Percentiles rank a stretch among this genome's conserved stretches.
These are phyloP conservation scores for Chironomus riparius DNA, from an alignment of 2,888 invertebrate species.

Conservation along the genomic window DNA sequence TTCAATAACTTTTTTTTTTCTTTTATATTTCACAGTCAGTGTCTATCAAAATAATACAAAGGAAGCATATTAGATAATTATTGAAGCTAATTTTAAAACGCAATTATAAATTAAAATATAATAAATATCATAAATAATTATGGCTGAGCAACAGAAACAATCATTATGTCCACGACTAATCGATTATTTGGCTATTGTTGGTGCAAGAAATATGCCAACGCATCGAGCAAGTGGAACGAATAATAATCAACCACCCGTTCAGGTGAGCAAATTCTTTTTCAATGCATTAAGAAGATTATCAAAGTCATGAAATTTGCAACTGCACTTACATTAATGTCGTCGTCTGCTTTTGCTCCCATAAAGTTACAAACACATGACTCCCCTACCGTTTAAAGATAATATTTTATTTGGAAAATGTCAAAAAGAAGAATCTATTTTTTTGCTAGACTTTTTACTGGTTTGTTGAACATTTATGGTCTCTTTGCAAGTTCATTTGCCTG, in stretches of 20 bases:
- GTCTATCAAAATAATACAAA: slow-evolving; percentile 9
- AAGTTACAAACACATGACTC: no score
- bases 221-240: slow-evolving; percentile 44
- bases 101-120: neutral
- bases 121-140: slow-evolving; percentile 28
- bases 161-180: slow-evolving; percentile 77
- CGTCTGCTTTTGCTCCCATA: no score
- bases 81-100: no score
- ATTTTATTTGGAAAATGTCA: no score
- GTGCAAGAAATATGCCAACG: slow-evolving; percentile 65
- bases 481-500: no score
- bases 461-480: no score
- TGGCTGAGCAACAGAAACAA: slow-evolving; percentile 62
- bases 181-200: slow-evolving; percentile 96
- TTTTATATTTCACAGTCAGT: slow-evolving; percentile 7
- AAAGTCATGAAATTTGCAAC: no score
- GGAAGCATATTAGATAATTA: neutral
- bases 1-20: neutral
- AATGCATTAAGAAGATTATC: no score
- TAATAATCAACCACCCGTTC: slow-evolving; percentile 61
- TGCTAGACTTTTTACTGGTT: no score
- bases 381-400: no score
- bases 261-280: slow-evolving; percentile 46
- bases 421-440: no score
- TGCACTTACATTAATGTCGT: no score